A percentile compares a stretch with the other conserved stretches of the same genome.
Evolutionary conservation across 2,888 invertebrate genomes (phyloP).

Genomic region (Omphaloscelis lunosa): DNA sequence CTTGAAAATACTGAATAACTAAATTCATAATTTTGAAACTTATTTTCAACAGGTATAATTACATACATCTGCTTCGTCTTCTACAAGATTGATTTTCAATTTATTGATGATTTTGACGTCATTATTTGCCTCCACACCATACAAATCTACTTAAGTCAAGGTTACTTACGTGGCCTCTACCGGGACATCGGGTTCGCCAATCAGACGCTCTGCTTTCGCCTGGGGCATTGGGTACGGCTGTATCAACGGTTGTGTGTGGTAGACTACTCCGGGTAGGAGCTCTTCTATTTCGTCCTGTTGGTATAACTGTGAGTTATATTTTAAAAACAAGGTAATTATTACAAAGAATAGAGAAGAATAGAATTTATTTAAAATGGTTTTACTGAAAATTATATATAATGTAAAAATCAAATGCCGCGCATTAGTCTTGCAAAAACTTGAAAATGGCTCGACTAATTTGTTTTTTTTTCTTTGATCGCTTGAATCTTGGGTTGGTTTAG

Average conservation of each 20-base stretch:
- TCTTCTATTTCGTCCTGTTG: slow-evolving; percentile 90
- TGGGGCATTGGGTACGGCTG: slow-evolving; percentile 93
- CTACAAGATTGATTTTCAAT: not conserved
- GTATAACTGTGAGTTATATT: slow-evolving; percentile 34
- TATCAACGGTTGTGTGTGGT: slow-evolving; percentile 92
- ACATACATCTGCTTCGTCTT: not conserved
- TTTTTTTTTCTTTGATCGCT: too few relatives aligned
- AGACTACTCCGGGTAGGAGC: slow-evolving; percentile 90
- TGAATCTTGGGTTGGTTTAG: too few relatives aligned
- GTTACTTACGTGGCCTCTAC: slow-evolving; percentile 95
- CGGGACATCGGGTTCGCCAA: slow-evolving; percentile 93
- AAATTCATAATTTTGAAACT: not conserved
- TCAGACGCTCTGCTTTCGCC: slow-evolving; percentile 92
- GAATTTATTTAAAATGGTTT: too few relatives aligned
- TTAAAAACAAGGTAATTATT: slow-evolving; percentile 13
- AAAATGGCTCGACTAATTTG: too few relatives aligned
- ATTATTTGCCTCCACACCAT: slow-evolving; percentile 61
- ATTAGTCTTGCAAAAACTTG: too few relatives aligned
- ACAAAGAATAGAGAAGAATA: not conserved
- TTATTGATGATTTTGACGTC: not conserved
- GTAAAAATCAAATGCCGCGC: too few relatives aligned
- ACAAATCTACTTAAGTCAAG: slow-evolving; percentile 19
- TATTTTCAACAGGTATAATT: not conserved
- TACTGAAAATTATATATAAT: too few relatives aligned
- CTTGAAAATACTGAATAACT: not conserved